These are phyloP conservation scores for Drosophila paulistorum DNA, from an alignment of 1,140 invertebrate genomes.

Conservation along the genomic window DNA sequence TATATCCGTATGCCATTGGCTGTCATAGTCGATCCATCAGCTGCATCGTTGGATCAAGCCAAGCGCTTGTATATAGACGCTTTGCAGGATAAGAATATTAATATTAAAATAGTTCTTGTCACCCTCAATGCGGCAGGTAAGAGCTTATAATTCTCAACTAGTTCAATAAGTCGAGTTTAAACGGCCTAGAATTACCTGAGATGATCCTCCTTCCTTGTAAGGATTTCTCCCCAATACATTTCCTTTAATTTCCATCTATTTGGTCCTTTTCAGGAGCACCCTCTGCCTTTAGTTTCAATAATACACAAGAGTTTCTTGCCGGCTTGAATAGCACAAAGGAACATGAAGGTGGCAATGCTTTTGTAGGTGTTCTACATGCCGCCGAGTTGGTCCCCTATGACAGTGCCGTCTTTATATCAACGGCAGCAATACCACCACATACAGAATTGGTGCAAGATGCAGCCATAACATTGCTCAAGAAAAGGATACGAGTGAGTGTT, in stretches of 20 bases:
- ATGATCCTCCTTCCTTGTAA: no score
- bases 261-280: conserved; percentile 53
- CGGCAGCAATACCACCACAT: conserved; percentile 83
- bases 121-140: conserved; percentile 78
- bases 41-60: conserved; percentile 83
- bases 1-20: conserved; percentile 85
- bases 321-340: conserved; percentile 81
- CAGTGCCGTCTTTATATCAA: conserved; percentile 85
- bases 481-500: conserved; percentile 84
- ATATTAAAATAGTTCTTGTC: conserved; percentile 81
- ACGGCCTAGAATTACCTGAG: no score
- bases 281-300: conserved; percentile 79
- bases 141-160: conserved; percentile 7
- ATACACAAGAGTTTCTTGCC: conserved; percentile 78
- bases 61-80: conserved; percentile 84
- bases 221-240: no score
- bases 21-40: conserved; percentile 84
- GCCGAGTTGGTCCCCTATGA: conserved; percentile 85
- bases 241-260: no score
- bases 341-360: conserved; percentile 70
- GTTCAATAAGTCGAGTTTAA: neutral
- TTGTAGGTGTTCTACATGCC: conserved; percentile 79
- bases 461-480: conserved; percentile 84
- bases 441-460: conserved; percentile 84
- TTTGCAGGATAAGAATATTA: conserved; percentile 74